Evolutionary conservation across 2,113 vertebrate genomes (phyloP).

Genomic region (Stercorarius parasiticus): DNA sequence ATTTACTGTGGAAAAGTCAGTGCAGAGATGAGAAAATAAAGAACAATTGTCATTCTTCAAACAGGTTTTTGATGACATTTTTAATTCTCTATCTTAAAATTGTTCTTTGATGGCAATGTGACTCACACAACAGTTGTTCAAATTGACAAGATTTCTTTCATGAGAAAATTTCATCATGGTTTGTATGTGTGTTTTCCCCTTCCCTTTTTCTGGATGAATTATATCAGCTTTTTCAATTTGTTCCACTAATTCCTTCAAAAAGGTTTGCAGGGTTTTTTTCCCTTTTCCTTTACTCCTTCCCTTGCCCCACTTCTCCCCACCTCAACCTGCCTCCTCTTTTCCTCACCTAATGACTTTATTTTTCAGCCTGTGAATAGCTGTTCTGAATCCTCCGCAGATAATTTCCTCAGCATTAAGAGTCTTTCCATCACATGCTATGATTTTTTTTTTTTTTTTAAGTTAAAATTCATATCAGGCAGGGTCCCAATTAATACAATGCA

Average conservation of each 20-base stretch:
- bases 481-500: neutral
- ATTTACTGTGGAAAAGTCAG: neutral
- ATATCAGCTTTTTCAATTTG: neutral
- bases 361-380: neutral
- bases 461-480: neutral
- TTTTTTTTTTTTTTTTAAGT: neutral
- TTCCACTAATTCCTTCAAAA: neutral
- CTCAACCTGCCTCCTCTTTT: neutral
- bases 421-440: neutral
- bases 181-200: neutral
- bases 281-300: neutral
- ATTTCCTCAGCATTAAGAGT: neutral
- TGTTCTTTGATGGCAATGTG: neutral
- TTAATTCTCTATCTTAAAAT: neutral
- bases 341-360: neutral
- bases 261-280: neutral
- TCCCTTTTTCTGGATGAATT: neutral
- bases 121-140: neutral
- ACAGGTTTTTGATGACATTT: neutral
- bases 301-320: fast-evolving
- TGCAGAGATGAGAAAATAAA: neutral
- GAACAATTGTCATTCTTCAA: neutral
- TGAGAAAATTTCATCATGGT: neutral
- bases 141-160: neutral
- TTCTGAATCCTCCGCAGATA: neutral